Conservation (phyloP, 2,113 vertebrate species). For the Rhinolophus ferrumequinum region DNA sequence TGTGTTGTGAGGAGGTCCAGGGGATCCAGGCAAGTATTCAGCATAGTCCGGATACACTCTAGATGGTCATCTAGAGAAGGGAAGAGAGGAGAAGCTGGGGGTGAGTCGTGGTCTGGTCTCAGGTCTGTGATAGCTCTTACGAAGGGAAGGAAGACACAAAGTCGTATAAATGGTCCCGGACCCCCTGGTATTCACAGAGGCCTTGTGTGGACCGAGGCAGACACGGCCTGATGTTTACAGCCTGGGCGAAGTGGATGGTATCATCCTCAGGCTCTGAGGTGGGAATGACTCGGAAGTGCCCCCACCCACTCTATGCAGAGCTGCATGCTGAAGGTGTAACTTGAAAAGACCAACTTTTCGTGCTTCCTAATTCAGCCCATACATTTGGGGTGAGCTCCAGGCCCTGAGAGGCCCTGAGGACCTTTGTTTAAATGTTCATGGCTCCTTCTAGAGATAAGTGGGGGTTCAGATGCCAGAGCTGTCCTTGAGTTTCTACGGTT, state of each 20-base stretch:
- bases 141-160: neutral
- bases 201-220: neutral
- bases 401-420: neutral
- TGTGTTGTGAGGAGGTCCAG: neutral
- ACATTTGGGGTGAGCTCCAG: neutral
- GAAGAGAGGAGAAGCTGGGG: rapidly evolving
- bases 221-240: neutral
- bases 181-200: neutral
- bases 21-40: neutral
- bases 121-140: neutral
- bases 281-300: neutral
- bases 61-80: neutral
- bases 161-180: neutral
- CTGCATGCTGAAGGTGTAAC: neutral
- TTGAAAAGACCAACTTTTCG: neutral
- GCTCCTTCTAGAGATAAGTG: neutral
- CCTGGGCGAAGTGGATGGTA: neutral
- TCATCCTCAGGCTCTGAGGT: rapidly evolving
- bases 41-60: neutral
- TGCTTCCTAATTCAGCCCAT: neutral
- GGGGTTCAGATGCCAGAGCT: neutral
- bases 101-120: neutral
- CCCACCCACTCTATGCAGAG: rapidly evolving
- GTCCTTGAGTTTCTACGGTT: neutral
- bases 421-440: neutral